Percentiles rank a stretch among this genome's conserved stretches.
Conservation (phyloP, 2,888 invertebrate species). For the Synergus gifuensis region DNA sequence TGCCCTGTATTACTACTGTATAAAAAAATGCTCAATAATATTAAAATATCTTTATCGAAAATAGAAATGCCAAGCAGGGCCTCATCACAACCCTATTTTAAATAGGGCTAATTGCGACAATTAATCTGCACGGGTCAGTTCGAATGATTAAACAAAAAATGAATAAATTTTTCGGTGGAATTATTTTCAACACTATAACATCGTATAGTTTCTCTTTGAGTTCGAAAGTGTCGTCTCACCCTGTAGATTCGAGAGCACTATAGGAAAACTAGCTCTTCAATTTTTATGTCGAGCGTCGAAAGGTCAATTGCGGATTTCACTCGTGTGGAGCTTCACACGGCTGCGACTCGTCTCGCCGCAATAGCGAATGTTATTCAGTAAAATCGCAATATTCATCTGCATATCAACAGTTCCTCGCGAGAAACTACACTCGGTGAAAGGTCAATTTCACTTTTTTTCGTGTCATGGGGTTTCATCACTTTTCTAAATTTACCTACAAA, state of each 20-base stretch:
- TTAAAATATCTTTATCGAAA: too few relatives aligned
- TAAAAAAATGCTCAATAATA: too few relatives aligned
- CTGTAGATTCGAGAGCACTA: conserved; percentile 23
- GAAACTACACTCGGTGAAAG: conserved; percentile 44
- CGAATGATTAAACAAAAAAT: too few relatives aligned
- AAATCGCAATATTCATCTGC: conserved; percentile 50
- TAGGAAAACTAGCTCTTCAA: conserved; percentile 52
- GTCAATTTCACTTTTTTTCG: conserved; percentile 54
- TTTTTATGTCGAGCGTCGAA: conserved; percentile 61
- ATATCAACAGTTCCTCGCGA: conserved; percentile 41
- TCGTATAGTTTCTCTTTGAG: background rate
- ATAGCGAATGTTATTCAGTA: conserved; percentile 58
- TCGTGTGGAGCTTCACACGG: conserved; percentile 70
- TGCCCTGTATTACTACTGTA: too few relatives aligned
- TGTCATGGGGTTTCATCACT: conserved; percentile 24
- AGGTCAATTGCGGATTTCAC: conserved; percentile 77
- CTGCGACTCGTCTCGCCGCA: conserved; percentile 52
- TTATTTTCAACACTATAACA: background rate
- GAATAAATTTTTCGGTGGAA: background rate
- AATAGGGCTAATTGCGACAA: too few relatives aligned
- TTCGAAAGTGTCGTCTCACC: conserved; percentile 27
- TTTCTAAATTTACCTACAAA: background rate
- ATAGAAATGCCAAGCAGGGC: too few relatives aligned
- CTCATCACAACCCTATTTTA: too few relatives aligned
- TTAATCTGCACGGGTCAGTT: too few relatives aligned